Evolutionary conservation across 2,888 invertebrate genomes (phyloP).

Genomic region (Morinoia aosen): DNA sequence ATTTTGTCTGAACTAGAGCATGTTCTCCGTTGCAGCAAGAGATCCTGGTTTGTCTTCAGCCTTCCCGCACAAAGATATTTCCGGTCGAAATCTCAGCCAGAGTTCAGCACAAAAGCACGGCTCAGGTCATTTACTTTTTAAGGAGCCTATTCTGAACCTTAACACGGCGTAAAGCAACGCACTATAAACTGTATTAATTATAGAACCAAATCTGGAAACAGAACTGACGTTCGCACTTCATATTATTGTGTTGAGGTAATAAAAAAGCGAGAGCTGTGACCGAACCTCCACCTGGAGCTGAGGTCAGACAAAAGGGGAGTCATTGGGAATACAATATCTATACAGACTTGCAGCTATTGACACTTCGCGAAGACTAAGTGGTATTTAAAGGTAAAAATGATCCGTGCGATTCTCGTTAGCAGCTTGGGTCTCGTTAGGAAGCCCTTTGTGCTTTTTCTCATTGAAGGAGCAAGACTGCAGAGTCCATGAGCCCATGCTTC

Average conservation of each 20-base stretch:
- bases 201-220: background rate
- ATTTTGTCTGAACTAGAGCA: background rate
- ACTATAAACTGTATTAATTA: constrained; percentile 3
- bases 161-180: background rate
- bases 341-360: constrained; percentile 6
- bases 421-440: background rate
- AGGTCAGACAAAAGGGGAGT: background rate
- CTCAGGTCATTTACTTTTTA: background rate
- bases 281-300: background rate
- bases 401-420: background rate
- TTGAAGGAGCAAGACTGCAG: background rate
- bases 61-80: background rate
- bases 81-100: background rate
- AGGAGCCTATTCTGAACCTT: background rate
- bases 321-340: background rate
- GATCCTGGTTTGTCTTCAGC: background rate
- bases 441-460: background rate
- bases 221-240: background rate
- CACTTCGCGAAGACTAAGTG: constrained; percentile 7
- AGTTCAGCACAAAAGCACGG: background rate
- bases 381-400: constrained; percentile 25
- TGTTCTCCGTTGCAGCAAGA: background rate
- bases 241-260: background rate
- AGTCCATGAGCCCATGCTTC: background rate
- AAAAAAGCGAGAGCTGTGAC: background rate